Percentiles rank a stretch among this genome's conserved stretches.
Evolutionary conservation across 2,113 vertebrate genomes (phyloP).

Genomic region (Xiphophorus couchianus): DNA sequence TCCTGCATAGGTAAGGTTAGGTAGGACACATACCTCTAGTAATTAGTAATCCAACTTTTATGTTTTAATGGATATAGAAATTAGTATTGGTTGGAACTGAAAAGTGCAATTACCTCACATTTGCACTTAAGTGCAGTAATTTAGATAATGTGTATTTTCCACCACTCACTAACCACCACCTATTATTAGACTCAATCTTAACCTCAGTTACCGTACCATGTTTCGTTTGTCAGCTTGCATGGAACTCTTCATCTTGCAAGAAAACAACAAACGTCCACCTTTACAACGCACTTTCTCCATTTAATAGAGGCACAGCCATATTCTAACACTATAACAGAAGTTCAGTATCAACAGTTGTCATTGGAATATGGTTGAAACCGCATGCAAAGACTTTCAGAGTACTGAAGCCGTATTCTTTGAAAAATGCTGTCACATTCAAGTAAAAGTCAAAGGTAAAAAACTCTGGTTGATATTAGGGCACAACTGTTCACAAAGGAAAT

Average conservation of each 20-base stretch:
- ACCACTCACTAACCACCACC: background rate
- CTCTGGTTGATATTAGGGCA: constrained; percentile 22
- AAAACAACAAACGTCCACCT: background rate
- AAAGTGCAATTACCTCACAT: background rate
- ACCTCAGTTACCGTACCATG: background rate
- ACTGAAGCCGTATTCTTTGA: constrained; percentile 31
- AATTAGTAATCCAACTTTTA: background rate
- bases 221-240: background rate
- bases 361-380: constrained; percentile 51
- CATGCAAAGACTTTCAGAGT: constrained; percentile 43
- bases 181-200: background rate
- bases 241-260: background rate
- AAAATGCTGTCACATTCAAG: constrained; percentile 28
- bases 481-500: constrained; percentile 15
- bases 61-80: background rate
- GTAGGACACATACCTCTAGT: background rate
- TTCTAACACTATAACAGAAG: constrained; percentile 42
- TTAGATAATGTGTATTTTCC: background rate
- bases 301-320: constrained; percentile 15
- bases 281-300: constrained; percentile 9
- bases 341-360: constrained; percentile 44
- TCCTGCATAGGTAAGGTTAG: background rate
- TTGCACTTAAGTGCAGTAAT: background rate
- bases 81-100: background rate
- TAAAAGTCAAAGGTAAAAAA: constrained; percentile 29